A percentile compares a stretch with the other conserved stretches of the same genome.
These are phyloP conservation scores for Glossophaga mutica DNA, from an alignment of 2,797 vertebrate genomes.

Conservation along the genomic window DNA sequence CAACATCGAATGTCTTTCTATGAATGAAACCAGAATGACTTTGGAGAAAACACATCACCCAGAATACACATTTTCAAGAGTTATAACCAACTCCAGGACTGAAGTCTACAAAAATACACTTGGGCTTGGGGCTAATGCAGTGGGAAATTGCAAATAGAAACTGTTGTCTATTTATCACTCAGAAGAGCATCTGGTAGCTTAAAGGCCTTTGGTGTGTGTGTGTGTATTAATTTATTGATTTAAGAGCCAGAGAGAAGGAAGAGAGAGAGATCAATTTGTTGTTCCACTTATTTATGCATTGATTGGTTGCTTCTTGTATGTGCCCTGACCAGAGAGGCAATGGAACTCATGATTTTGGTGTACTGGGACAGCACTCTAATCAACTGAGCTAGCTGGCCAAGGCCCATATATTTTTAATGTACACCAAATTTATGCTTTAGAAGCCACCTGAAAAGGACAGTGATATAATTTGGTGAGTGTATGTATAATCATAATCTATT, in stretches of 20 bases:
- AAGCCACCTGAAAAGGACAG: neutral
- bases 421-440: neutral
- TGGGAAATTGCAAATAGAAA: neutral
- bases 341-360: neutral
- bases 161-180: neutral
- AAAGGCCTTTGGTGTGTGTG: neutral
- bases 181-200: neutral
- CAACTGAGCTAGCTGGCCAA: neutral
- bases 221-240: neutral
- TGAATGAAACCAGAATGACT: neutral
- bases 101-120: neutral
- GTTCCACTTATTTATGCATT: too few relatives aligned
- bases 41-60: neutral
- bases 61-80: neutral
- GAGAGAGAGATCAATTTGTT: neutral
- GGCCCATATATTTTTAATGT: neutral
- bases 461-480: neutral
- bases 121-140: neutral
- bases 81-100: neutral
- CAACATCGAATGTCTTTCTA: neutral
- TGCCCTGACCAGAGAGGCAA: too few relatives aligned
- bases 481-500: neutral
- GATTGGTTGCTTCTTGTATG: too few relatives aligned
- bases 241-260: neutral
- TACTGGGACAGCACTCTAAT: neutral